Conservation (phyloP, 1,140 invertebrate genomes). For the Littorina saxatilis region DNA sequence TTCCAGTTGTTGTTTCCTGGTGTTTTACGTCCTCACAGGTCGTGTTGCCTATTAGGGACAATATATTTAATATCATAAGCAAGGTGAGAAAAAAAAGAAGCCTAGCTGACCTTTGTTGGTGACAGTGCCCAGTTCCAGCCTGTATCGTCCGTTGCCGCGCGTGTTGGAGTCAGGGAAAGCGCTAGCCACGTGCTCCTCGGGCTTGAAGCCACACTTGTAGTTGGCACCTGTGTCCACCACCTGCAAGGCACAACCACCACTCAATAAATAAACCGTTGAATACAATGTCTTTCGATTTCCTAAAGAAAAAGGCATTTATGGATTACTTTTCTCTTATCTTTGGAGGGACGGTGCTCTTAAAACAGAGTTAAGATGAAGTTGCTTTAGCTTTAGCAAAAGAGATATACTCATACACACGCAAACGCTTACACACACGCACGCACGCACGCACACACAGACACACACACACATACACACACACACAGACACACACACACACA, state of each 20-base stretch:
- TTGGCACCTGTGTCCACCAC: conserved; percentile 50
- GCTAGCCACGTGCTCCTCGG: neutral
- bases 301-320: neutral
- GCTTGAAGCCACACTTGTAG: conserved; percentile 60
- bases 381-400: no score
- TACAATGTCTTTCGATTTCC: neutral
- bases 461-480: conserved; percentile 8
- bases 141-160: conserved; percentile 52
- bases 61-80: no score
- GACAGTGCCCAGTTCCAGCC: conserved; percentile 54
- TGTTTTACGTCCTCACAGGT: no score
- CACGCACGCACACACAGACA: neutral
- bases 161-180: conserved; percentile 44
- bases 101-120: conserved; percentile 68
- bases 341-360: no score
- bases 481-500: neutral
- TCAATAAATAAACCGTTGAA: neutral
- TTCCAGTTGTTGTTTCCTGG: no score
- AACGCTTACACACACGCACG: neutral
- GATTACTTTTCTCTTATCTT: neutral
- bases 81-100: no score
- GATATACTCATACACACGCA: no score
- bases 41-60: no score
- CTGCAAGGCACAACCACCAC: no score
- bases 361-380: no score